Evolutionary conservation across 2,113 vertebrate species (phyloP), one percentile per base, ranked within the genome.

Genomic region (Nansenia antarctica): DNA sequence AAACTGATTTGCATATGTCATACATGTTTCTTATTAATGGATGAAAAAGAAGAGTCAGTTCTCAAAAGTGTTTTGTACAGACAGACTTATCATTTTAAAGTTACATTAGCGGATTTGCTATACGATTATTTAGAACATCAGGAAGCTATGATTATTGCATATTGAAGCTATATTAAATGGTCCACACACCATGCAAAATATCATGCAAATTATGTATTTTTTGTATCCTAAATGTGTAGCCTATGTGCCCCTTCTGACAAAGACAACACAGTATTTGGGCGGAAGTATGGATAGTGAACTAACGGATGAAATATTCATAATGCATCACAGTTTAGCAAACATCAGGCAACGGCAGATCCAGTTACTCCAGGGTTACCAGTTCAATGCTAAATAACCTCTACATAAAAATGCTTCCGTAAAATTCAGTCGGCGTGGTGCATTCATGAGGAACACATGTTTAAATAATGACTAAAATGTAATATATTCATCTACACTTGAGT

Each of bases 281-380:
- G 27, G 35, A 22, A 53, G n/a, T 52, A 57, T 49, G n/a, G 59
- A 59, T 58, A 32, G 52, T 49, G 57, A 70, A 72, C 67, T 45
- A 78, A 73, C 61, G 61, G 60, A 70, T 53, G 60, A 60, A 76
- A 65, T 73, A 73, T 73, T 69, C 62, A 69, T 69, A 57, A 65
- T 65, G 62, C 57, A 65, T n/a, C 52, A 29, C 52, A 39, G 64
- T 61, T 65, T 37, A 53, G 22, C 61, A 73, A 67, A 77, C 52
- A 72, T 57, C 49, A 58, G 32, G 42, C 47, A 52, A 55, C n/a
- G 32, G 14, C 55, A 26, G 27, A 73, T 66, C 30, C 3, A 15
- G 37, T 49, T 53, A 61, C 55, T 49, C 45, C 47, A 24, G 45
- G 45, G 70, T 67, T 73, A 73, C 66, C 57, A 73, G 32, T 73